Evolutionary conservation across 1,140 invertebrate genomes (phyloP).

Genomic region (Ips typographus): DNA sequence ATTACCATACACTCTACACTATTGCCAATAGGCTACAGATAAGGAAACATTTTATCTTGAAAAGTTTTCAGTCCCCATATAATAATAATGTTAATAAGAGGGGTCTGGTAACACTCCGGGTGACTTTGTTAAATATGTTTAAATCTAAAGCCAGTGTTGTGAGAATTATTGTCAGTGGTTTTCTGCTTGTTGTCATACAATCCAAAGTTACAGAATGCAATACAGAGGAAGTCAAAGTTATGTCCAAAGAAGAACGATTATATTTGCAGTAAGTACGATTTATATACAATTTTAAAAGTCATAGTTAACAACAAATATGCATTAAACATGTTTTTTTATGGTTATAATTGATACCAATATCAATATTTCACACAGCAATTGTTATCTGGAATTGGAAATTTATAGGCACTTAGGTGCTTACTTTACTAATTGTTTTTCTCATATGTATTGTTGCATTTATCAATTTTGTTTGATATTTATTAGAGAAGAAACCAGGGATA

Average conservation of each 20-base stretch:
- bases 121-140: conserved; percentile 33
- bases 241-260: conserved; percentile 36
- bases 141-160: conserved; percentile 18
- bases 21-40: no score
- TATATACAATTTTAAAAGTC: no score
- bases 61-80: no score
- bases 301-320: no score
- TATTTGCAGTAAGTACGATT: conserved; percentile 33
- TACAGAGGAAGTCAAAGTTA: conserved; percentile 35
- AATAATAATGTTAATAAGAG: no score
- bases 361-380: no score
- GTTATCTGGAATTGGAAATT: not conserved
- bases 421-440: not conserved
- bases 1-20: no score
- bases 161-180: conserved; percentile 22
- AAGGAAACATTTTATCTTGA: no score
- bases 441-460: not conserved
- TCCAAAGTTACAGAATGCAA: conserved; percentile 28
- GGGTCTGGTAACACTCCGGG: no score
- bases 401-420: not conserved
- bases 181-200: conserved; percentile 25
- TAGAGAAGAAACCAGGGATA: conserved; percentile 84
- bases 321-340: no score
- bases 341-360: no score
- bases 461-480: not conserved